Conservation (phyloP, 1,140 invertebrate genomes). For the Heliconius melpomene region DNA sequence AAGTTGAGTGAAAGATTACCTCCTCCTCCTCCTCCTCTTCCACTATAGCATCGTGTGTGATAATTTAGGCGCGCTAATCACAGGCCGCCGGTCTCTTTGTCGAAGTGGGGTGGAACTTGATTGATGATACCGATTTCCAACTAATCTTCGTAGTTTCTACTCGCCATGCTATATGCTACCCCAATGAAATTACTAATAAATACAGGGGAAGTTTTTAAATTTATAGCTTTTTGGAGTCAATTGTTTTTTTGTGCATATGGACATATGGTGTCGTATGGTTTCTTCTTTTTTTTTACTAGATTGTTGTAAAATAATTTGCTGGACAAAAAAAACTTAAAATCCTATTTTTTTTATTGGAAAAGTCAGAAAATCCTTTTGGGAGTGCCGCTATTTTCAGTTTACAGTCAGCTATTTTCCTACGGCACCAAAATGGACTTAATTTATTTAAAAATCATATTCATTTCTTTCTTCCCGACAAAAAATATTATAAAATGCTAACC, state of each 20-base stretch:
- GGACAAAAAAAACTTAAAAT: too few relatives aligned
- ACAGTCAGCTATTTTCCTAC: too few relatives aligned
- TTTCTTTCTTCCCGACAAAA: neutral
- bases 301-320: too few relatives aligned
- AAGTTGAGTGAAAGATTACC: conserved; percentile 28
- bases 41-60: conserved; percentile 42
- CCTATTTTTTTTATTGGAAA: too few relatives aligned
- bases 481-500: neutral
- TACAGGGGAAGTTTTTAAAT: neutral
- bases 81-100: conserved; percentile 54
- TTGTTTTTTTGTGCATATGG: too few relatives aligned
- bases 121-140: conserved; percentile 53
- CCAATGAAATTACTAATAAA: conserved; percentile 17
- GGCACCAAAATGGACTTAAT: neutral
- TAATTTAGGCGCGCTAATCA: conserved; percentile 65
- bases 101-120: conserved; percentile 49
- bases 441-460: neutral
- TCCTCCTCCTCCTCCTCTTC: neutral
- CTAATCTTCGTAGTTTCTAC: conserved; percentile 46
- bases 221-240: conserved; percentile 1
- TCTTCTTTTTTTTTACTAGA: too few relatives aligned
- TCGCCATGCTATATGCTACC: conserved; percentile 10
- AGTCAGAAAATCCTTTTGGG: too few relatives aligned
- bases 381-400: too few relatives aligned
- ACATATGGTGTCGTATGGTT: too few relatives aligned